phyloP scores from a whole-genome alignment of 2,113 vertebrate species.

The Orientallactaga bullata region DNA sequence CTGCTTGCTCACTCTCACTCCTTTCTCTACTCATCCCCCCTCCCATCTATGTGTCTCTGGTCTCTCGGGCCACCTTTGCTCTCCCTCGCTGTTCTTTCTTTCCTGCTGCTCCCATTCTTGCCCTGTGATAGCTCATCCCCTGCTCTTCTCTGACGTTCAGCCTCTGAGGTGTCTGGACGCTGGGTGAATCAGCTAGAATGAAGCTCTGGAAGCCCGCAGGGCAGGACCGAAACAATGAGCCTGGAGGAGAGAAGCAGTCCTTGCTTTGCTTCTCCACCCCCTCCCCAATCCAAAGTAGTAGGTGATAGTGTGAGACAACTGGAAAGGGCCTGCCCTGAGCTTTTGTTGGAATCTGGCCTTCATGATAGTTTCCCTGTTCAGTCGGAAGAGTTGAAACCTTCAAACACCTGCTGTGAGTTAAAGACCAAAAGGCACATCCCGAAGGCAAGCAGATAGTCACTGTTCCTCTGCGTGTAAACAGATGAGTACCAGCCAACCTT shows the following conservation, averaged over 20 bases:
- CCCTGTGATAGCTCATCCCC: not conserved
- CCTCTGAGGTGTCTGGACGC: not conserved
- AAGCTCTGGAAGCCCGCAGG: not conserved
- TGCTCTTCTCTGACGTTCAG: not conserved
- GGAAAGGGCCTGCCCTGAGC: not conserved
- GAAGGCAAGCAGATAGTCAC: not conserved
- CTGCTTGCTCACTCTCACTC: not conserved
- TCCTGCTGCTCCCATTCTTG: not conserved
- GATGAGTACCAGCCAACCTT: not conserved
- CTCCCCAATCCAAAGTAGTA: not conserved
- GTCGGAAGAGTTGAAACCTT: not conserved
- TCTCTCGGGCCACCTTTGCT: not conserved
- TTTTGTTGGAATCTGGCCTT: not conserved
- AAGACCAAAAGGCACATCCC: conserved; percentile 17
- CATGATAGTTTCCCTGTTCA: not conserved
- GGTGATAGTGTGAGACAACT: accelerated
- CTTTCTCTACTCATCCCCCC: not conserved
- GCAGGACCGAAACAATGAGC: not conserved
- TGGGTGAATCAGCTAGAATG: not conserved
- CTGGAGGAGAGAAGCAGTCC: not conserved
- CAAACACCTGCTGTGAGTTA: not conserved
- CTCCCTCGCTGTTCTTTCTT: not conserved
- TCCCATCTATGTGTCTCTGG: accelerated
- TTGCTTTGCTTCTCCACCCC: not conserved
- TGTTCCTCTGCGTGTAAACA: not conserved